Evolutionary conservation across 2,797 vertebrate genomes (phyloP).

Genomic region (Ptychadena robeensis): DNA sequence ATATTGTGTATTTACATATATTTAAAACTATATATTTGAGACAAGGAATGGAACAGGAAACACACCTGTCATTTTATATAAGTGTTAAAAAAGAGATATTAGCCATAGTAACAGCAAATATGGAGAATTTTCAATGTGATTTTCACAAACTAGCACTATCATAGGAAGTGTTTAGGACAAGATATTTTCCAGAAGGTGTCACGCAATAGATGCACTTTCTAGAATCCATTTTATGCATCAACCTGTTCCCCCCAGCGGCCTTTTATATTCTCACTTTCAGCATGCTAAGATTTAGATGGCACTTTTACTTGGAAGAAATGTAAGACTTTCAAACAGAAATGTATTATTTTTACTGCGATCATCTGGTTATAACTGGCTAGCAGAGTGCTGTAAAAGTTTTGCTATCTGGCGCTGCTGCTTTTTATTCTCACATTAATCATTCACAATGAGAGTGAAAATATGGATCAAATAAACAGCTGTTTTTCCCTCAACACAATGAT

Average conservation of each 20-base stretch:
- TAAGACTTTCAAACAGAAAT: constrained; percentile 51
- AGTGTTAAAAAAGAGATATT: constrained; percentile 11
- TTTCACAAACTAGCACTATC: not conserved
- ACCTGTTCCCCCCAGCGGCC: constrained; percentile 44
- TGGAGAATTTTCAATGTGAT: not conserved
- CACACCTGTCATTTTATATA: constrained; percentile 24
- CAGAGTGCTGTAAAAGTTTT: constrained; percentile 55
- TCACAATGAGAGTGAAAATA: constrained; percentile 40
- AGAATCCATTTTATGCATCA: constrained; percentile 44
- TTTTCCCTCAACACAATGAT: not conserved
- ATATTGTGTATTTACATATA: too few species aligned
- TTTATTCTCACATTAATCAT: constrained; percentile 48
- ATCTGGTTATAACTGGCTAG: constrained; percentile 55
- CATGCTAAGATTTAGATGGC: constrained; percentile 45
- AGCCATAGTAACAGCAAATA: constrained; percentile 2
- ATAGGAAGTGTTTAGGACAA: constrained; percentile 29
- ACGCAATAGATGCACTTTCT: constrained; percentile 35
- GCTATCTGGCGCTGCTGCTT: constrained; percentile 45
- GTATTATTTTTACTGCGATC: constrained; percentile 48
- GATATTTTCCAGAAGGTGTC: constrained; percentile 56
- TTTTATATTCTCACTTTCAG: constrained; percentile 52
- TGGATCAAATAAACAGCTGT: constrained; percentile 21
- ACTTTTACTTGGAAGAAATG: constrained; percentile 48
- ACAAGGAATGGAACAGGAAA: not conserved
- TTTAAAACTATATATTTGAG: not conserved